These are phyloP conservation scores for Drosophila bocqueti DNA, from an alignment of 1,140 invertebrate genomes.

Conservation along the genomic window DNA sequence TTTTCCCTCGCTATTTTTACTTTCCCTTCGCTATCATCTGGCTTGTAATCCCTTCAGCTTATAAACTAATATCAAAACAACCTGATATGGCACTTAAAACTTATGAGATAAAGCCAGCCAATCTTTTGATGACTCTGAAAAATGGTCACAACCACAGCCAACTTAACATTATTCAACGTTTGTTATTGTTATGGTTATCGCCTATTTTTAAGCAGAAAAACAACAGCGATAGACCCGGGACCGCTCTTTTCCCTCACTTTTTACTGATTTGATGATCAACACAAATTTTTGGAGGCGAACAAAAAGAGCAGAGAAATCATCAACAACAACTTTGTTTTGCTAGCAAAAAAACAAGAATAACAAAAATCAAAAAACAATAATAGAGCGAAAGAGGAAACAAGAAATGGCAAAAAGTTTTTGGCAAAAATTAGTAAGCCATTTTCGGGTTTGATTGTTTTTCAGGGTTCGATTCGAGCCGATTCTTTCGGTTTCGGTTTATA, in stretches of 20 bases:
- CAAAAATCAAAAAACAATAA: conserved; percentile 32
- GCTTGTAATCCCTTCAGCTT: conserved; percentile 10
- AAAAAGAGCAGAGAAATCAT: conserved; percentile 23
- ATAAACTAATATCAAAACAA: conserved; percentile 42
- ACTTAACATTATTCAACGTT: conserved; percentile 43
- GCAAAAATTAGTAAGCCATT: conserved; percentile 42
- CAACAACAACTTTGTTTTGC: conserved; percentile 54
- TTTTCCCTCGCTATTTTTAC: conserved; percentile 1
- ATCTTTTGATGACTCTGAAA: conserved; percentile 18
- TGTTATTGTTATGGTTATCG: conserved; percentile 48
- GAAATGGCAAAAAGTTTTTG: conserved; percentile 40
- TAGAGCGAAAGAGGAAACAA: conserved; percentile 8
- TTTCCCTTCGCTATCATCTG: conserved; percentile 26
- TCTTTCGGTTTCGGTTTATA: conserved; percentile 18
- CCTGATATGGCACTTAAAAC: conserved; percentile 24
- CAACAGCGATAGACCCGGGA: conserved; percentile 27
- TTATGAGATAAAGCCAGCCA: conserved; percentile 35
- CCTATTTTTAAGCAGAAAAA: conserved; percentile 41
- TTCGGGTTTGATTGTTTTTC: conserved; percentile 35
- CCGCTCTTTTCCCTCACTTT: conserved; percentile 2
- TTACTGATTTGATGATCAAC: conserved; percentile 36
- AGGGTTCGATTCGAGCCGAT: conserved; percentile 37
- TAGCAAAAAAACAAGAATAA: conserved; percentile 20
- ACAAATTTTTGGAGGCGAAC: conserved; percentile 13
- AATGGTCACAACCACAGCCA: conserved; percentile 29